Conservation (phyloP, 37 sponge, comb jelly and placozoan genomes). For the Cladorhizidae sp. region DNA sequence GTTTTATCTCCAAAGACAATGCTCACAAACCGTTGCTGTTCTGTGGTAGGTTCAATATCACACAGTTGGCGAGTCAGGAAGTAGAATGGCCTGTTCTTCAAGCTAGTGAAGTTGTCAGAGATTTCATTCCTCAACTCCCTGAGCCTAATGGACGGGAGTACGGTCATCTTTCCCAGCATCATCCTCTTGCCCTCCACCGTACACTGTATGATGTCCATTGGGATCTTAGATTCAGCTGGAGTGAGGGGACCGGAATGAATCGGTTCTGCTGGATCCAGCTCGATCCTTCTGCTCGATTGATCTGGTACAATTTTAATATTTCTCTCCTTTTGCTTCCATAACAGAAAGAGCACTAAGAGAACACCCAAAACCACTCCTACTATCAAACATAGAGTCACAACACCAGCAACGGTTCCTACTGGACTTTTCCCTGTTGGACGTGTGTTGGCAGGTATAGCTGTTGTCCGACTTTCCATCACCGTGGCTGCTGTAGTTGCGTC, state of each 20-base stretch:
- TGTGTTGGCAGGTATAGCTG: not conserved
- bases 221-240: slow-evolving; percentile 49
- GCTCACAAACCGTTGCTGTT: slow-evolving; percentile 80
- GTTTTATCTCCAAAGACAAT: slow-evolving; percentile 66
- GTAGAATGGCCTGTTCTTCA: slow-evolving; percentile 78
- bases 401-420: slow-evolving; percentile 27
- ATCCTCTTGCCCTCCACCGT: slow-evolving; percentile 43
- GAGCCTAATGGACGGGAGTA: slow-evolving; percentile 72
- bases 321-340: slow-evolving; percentile 36
- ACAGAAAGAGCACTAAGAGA: slow-evolving; percentile 10
- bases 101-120: slow-evolving; percentile 44
- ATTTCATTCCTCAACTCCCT: slow-evolving; percentile 69
- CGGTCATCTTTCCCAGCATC: slow-evolving; percentile 47
- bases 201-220: slow-evolving; percentile 52
- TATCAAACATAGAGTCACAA: slow-evolving; percentile 25
- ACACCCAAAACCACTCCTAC: slow-evolving; percentile 17
- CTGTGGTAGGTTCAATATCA: slow-evolving; percentile 80
- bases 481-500: slow-evolving; percentile 9
- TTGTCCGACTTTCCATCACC: not conserved
- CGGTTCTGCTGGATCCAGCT: not conserved
- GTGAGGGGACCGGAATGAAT: slow-evolving; percentile 26
- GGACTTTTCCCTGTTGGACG: slow-evolving; percentile 4
- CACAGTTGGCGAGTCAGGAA: slow-evolving; percentile 71
- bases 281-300: not conserved
- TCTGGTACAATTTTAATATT: slow-evolving; percentile 18